Conservation (phyloP, 2,797 vertebrate genomes). For the Pipistrellus kuhlii region DNA sequence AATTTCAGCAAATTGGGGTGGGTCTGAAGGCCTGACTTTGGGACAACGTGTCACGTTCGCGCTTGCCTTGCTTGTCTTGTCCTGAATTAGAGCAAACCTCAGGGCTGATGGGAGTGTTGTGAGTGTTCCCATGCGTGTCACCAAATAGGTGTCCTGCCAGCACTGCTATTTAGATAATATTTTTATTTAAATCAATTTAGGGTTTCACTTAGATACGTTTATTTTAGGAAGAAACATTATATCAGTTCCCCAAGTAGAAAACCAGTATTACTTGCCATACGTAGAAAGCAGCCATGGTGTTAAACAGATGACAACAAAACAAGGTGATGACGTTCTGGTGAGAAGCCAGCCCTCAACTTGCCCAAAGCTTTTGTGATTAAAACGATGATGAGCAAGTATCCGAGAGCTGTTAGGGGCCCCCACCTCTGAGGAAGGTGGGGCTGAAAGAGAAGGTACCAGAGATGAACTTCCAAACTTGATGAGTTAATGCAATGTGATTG, state of each 20-base stretch:
- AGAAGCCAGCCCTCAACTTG: not conserved
- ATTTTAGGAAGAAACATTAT: constrained; percentile 35
- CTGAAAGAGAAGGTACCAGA: not conserved
- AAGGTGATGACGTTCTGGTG: not conserved
- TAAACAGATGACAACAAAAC: constrained; percentile 10
- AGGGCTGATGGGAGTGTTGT: not conserved
- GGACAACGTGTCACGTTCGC: rapidly evolving
- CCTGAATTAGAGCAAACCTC: not conserved
- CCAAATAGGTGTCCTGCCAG: not conserved
- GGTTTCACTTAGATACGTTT: constrained; percentile 36
- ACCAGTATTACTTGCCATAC: not conserved
- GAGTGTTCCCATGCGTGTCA: not conserved
- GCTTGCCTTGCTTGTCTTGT: not conserved
- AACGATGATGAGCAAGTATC: not conserved
- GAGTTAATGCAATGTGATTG: not conserved
- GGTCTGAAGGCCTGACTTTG: not conserved
- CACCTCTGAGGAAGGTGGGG: rapidly evolving
- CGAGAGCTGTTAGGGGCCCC: not conserved
- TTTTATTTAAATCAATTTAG: not conserved
- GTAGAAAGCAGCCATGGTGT: constrained; percentile 38
- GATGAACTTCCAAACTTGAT: not conserved
- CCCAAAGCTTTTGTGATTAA: not conserved
- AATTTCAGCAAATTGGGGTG: not conserved
- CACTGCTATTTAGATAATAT: not conserved
- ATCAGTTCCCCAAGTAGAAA: constrained; percentile 32